phyloP scores from a whole-genome alignment of 2,113 vertebrate genomes.

The Otocyon megalotis region DNA sequence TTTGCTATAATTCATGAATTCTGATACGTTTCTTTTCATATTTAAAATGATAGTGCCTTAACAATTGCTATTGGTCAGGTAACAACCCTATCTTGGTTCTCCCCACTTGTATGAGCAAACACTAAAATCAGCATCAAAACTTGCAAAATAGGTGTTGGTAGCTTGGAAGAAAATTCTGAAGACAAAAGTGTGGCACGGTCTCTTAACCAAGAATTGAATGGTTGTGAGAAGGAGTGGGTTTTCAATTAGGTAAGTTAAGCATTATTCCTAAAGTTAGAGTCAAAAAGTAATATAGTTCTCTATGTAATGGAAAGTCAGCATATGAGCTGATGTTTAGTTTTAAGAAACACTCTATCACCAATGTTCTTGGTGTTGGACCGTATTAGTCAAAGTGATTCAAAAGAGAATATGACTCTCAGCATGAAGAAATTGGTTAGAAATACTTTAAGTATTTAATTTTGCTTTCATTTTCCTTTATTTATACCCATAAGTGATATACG shows the following conservation, averaged over 20 bases:
- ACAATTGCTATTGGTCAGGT: background rate
- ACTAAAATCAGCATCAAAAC: background rate
- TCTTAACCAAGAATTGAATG: slow-evolving; percentile 7
- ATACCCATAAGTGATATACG: background rate
- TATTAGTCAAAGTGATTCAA: slow-evolving; percentile 25
- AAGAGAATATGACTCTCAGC: background rate
- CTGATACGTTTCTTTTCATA: slow-evolving; percentile 18
- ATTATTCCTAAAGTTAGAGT: background rate
- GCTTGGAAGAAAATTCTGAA: slow-evolving; percentile 22
- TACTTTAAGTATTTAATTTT: slow-evolving; percentile 45
- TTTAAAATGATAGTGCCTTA: slow-evolving; percentile 32
- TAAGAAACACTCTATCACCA: background rate
- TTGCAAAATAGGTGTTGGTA: background rate
- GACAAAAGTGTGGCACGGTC: background rate
- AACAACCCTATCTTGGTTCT: background rate
- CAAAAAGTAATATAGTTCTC: slow-evolving; percentile 13
- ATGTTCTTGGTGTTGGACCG: background rate
- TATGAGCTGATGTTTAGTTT: slow-evolving; percentile 27
- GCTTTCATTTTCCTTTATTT: background rate
- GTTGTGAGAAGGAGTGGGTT: background rate
- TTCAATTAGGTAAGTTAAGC: background rate
- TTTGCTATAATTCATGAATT: background rate
- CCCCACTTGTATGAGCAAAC: background rate
- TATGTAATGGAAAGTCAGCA: background rate
- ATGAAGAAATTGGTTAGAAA: slow-evolving; percentile 28